Percentiles rank a stretch among this genome's conserved stretches.
Conservation (phyloP, 2,797 vertebrate genomes). For the Sebastes flavidus region DNA sequence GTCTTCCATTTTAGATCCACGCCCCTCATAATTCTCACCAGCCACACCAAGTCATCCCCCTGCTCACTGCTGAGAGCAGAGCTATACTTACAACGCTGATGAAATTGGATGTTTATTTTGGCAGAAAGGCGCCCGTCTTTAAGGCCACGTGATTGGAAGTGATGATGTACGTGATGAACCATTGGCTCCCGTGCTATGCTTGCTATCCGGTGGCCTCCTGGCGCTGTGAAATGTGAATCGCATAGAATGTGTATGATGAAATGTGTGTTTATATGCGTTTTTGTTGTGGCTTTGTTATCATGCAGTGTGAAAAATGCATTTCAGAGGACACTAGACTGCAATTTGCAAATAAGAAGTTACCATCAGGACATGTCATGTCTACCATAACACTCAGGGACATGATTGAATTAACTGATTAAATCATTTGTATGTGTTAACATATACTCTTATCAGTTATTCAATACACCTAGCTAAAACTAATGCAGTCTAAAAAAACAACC, state of each 20-base stretch:
- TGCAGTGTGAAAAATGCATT: background rate
- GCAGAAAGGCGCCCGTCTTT: conserved; percentile 39
- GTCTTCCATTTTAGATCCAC: conserved; percentile 59
- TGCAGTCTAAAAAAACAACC: too few species aligned
- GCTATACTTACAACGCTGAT: conserved; percentile 62
- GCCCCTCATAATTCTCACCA: conserved; percentile 31
- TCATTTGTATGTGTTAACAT: too few species aligned
- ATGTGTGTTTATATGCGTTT: background rate
- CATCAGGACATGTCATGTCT: background rate
- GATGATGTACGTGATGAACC: conserved; percentile 61
- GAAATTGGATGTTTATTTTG: conserved; percentile 62
- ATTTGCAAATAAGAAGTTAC: background rate
- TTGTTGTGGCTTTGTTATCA: background rate
- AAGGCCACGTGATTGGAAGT: conserved; percentile 55
- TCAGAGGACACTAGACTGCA: background rate
- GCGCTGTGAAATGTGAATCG: conserved; percentile 18
- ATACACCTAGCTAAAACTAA: too few species aligned
- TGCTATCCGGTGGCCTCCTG: conserved; percentile 17
- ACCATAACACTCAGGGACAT: background rate
- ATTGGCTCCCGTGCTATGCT: conserved; percentile 43
- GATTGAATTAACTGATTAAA: background rate
- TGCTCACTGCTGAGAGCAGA: conserved; percentile 36
- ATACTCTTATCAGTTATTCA: too few species aligned
- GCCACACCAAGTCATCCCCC: conserved; percentile 24
- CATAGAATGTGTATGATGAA: background rate